phyloP scores from a whole-genome alignment of 2,113 vertebrate species.

The Phyllostomus discolor region DNA sequence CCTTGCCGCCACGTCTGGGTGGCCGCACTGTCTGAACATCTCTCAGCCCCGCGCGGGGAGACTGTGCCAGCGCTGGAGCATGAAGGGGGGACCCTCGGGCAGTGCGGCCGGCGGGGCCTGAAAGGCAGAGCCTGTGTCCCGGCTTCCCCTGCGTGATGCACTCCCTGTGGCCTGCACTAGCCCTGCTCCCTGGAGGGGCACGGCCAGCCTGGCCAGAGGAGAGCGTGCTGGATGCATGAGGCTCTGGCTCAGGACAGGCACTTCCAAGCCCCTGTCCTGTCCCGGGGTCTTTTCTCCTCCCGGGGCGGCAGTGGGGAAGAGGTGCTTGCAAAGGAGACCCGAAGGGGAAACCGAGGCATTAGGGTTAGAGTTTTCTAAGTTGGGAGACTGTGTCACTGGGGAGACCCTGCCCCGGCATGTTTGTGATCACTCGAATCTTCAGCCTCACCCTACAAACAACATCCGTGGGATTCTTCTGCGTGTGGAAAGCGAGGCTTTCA shows the following conservation, averaged over 20 bases:
- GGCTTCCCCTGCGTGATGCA: neutral
- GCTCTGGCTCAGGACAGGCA: neutral
- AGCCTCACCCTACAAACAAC: neutral
- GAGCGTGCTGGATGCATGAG: neutral
- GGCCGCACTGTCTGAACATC: slow-evolving; percentile 61
- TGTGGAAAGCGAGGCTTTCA: neutral
- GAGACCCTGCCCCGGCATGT: neutral
- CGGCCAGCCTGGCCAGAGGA: neutral
- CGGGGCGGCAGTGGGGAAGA: neutral
- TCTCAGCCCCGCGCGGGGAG: neutral
- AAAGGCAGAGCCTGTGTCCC: neutral
- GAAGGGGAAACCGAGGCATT: neutral
- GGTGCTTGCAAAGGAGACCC: neutral
- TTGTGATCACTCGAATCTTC: neutral
- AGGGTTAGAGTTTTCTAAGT: neutral
- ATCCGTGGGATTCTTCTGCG: neutral
- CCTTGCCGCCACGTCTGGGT: neutral
- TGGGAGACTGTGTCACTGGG: neutral
- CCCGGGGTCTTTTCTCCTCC: neutral
- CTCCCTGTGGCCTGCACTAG: neutral
- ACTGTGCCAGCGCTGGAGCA: neutral
- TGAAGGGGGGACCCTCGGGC: neutral
- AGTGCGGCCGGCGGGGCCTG: neutral
- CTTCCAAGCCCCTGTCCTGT: neutral
- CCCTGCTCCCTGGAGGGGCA: neutral